A percentile compares a stretch with the other conserved stretches of the same genome.
These are phyloP conservation scores for Eristalis tenax DNA, from an alignment of 2,888 invertebrate species.

Conservation along the genomic window DNA sequence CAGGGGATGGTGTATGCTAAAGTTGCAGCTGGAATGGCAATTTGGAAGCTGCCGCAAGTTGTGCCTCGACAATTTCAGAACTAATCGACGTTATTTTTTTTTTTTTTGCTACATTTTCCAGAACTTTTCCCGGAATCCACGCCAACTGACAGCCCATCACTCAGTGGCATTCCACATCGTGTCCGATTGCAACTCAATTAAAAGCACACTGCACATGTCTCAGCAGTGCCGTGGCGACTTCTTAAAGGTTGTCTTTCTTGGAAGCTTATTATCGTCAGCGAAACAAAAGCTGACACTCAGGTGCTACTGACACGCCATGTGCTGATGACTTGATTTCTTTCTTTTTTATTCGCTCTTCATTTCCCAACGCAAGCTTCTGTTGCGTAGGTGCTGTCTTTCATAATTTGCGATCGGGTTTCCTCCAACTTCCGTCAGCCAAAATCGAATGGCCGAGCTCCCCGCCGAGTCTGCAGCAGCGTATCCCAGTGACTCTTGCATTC, in stretches of 20 bases:
- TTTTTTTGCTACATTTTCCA: not conserved
- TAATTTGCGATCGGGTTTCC: not conserved
- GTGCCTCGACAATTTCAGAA: not conserved
- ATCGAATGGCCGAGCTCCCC: constrained; percentile 7
- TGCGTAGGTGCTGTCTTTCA: not conserved
- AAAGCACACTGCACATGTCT: not conserved
- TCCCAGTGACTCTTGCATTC: constrained; percentile 25
- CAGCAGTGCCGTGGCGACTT: not conserved
- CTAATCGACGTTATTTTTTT: too few species aligned
- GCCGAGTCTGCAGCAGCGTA: not conserved
- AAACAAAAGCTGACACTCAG: constrained; percentile 15
- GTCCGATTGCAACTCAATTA: not conserved
- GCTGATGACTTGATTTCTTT: constrained; percentile 38
- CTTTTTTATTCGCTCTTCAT: not conserved
- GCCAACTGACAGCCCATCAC: too few species aligned
- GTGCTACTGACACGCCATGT: constrained; percentile 10
- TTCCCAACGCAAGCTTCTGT: not conserved
- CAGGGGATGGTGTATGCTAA: not conserved
- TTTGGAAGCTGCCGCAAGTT: not conserved
- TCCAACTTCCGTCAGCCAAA: not conserved
- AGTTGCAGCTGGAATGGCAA: not conserved
- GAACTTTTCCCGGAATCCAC: not conserved
- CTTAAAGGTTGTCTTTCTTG: not conserved
- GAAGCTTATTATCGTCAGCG: not conserved
- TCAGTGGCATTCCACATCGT: not conserved